Conservation (phyloP, 2,888 invertebrate species). For the Matsumyia berberina region DNA sequence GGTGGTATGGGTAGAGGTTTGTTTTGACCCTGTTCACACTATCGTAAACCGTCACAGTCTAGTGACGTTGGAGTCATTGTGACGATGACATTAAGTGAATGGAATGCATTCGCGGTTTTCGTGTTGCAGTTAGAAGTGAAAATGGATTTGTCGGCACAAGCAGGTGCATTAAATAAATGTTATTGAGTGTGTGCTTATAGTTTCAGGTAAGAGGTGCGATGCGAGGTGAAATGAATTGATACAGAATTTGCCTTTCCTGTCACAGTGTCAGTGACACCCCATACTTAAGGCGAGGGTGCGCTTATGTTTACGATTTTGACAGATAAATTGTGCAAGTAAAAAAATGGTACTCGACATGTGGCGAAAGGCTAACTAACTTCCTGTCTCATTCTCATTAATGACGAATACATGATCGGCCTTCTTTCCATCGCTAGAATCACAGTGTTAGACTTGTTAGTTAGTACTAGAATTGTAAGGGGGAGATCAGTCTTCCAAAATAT, state of each 20-base stretch:
- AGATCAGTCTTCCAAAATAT: too few species aligned
- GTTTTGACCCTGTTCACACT: conserved; percentile 16
- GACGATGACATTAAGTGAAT: conserved; percentile 23
- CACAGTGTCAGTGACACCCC: too few species aligned
- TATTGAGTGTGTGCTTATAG: background rate
- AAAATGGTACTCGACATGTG: too few species aligned
- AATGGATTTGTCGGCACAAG: background rate
- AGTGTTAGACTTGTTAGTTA: too few species aligned
- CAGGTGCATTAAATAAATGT: conserved; percentile 22
- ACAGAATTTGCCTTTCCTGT: background rate
- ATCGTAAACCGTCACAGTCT: background rate
- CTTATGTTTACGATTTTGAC: too few species aligned
- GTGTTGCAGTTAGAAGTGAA: background rate
- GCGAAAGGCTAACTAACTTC: too few species aligned
- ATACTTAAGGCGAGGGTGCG: too few species aligned
- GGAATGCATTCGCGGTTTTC: conserved; percentile 11
- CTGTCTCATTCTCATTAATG: too few species aligned
- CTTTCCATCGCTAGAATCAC: too few species aligned
- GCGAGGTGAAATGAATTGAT: background rate
- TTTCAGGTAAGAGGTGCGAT: background rate
- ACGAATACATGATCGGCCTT: too few species aligned
- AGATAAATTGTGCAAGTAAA: too few species aligned
- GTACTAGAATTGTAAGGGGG: too few species aligned
- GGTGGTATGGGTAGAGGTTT: conserved; percentile 16
- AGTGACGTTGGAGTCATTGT: conserved; percentile 9